phyloP scores from a whole-genome alignment of 1,140 invertebrate genomes.

The Neodiprion fabricii region DNA sequence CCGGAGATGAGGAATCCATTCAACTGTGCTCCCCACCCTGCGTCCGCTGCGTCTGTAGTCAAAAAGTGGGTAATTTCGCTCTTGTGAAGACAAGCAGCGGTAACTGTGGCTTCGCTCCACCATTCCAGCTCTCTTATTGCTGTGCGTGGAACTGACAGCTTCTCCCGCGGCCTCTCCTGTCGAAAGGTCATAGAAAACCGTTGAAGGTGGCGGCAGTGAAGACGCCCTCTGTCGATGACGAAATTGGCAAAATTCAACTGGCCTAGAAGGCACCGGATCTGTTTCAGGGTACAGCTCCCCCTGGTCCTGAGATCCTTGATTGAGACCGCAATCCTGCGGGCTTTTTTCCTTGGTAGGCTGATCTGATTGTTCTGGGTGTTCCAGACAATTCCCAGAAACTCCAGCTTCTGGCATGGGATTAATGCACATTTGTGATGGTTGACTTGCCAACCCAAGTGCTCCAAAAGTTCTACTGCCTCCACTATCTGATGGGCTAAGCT shows the following conservation, averaged over 20 bases:
- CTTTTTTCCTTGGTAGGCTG: slow-evolving; percentile 20
- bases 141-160: neutral
- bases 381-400: slow-evolving; percentile 34
- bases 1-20: slow-evolving; percentile 25
- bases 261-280: slow-evolving; percentile 27
- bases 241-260: slow-evolving; percentile 31
- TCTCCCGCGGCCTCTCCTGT: slow-evolving; percentile 23
- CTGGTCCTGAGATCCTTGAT: neutral
- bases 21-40: slow-evolving; percentile 33
- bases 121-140: slow-evolving; percentile 23
- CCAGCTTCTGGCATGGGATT: slow-evolving; percentile 23
- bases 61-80: slow-evolving; percentile 21
- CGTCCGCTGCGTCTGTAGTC: slow-evolving; percentile 31
- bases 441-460: slow-evolving; percentile 32
- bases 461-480: slow-evolving; percentile 36
- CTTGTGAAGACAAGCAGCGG: slow-evolving; percentile 20
- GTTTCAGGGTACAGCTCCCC: slow-evolving; percentile 21
- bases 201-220: slow-evolving; percentile 30
- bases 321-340: slow-evolving; percentile 6
- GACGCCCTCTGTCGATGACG: slow-evolving; percentile 24
- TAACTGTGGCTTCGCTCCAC: slow-evolving; percentile 16
- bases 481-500: slow-evolving; percentile 26
- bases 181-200: slow-evolving; percentile 18
- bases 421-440: slow-evolving; percentile 31
- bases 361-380: slow-evolving; percentile 23